phyloP scores from a whole-genome alignment of 2,113 vertebrate species.

The Ascaphus truei region DNA sequence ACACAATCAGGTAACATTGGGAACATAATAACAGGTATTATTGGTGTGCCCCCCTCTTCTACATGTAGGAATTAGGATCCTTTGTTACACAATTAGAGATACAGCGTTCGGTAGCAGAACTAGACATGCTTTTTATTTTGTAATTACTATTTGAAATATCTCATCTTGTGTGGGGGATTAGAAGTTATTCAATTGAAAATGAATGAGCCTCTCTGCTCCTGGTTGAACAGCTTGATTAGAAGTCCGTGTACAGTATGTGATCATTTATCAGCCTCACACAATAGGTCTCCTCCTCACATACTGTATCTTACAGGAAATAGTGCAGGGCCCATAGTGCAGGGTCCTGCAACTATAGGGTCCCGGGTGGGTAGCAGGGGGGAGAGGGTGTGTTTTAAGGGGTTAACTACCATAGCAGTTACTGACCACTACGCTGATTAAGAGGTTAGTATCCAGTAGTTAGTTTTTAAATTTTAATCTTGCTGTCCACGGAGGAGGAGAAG shows the following conservation, averaged over 20 bases:
- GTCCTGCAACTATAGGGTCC: too few relatives aligned
- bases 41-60: not conserved
- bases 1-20: not conserved
- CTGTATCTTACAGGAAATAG: too few relatives aligned
- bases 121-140: not conserved
- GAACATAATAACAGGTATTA: not conserved
- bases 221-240: slow-evolving; percentile 9
- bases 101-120: not conserved
- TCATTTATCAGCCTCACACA: not conserved
- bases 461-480: too few relatives aligned
- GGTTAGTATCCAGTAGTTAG: too few relatives aligned
- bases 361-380: too few relatives aligned
- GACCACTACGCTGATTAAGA: too few relatives aligned
- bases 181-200: slow-evolving; percentile 12
- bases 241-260: not conserved
- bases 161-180: slow-evolving; percentile 14
- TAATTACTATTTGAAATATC: slow-evolving; percentile 11
- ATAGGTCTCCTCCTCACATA: not conserved
- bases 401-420: too few relatives aligned
- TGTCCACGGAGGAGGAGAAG: too few relatives aligned
- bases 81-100: not conserved
- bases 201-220: not conserved
- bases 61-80: not conserved
- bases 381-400: too few relatives aligned
- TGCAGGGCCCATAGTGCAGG: too few relatives aligned